Base-by-base conservation (phyloP, 2,888 invertebrate genomes). In the Pyrrhia umbra region DNA sequence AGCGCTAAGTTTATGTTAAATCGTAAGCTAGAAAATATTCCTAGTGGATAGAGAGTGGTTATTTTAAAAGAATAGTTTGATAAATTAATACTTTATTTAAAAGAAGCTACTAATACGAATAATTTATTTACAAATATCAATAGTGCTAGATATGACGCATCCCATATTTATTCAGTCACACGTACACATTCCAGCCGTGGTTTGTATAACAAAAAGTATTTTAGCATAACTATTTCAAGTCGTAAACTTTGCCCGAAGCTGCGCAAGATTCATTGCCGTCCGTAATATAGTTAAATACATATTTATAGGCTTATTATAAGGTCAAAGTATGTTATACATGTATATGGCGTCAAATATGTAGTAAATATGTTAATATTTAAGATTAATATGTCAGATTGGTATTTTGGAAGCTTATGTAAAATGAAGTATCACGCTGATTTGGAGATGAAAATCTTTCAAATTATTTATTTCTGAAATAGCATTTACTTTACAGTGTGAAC, bases 151-250 rank as follows among this genome's bases (percentile, higher is more conserved):
- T 27, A 42, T 50, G 60, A 65, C 57, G 39, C 40, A 45, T 9
- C 6, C 45, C 18, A 45, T 46, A 54, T 57, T 47, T 45, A 75
- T 73, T 69, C 74, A 70, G 43, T 45, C 0, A 46, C 69, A 62
- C 74, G 63, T 50, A 25, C 34, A 40, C 64, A 71, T 75, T 76
- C 76, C 57, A 43, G 2, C n/a, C 79, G 64, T 68, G 78, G 20
- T 9, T 13, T 40, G 68, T 42, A 16, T 74, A 52, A 73, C 64
- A 68, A 73, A 67, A 69, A 73, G 54, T 58, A 55, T 54, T 73
- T 77, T 80, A 49, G 60, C 80, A 75, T 76, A 70, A 63, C 37
- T 59, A 77, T 77, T 72, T 64, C 27, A 45, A 39, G 63, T 58
- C 51, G 55, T 68, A 63, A 68, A 74, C 58, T 61, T 46, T 18